These are phyloP conservation scores for Amphibalanus amphitrite DNA, from an alignment of 1,140 invertebrate species.

Conservation along the genomic window DNA sequence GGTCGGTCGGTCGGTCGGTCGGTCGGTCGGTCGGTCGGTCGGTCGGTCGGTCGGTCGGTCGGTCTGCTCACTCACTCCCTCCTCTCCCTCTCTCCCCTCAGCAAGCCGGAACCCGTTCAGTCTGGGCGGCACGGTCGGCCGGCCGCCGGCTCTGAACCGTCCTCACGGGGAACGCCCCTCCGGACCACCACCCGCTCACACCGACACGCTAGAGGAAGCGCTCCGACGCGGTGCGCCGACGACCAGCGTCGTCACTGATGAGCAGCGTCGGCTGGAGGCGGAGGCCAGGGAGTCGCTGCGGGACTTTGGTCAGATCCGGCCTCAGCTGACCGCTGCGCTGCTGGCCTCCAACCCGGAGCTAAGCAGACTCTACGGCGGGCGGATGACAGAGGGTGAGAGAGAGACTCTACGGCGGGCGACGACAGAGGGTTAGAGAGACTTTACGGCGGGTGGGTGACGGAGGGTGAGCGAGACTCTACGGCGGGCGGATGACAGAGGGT, in stretches of 20 bases:
- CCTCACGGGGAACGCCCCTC: not conserved
- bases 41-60: no score
- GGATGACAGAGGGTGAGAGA: slow-evolving; percentile 22
- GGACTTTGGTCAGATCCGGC: not conserved
- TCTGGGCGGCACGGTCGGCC: no score
- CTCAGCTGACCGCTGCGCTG: not conserved
- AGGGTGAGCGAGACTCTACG: slow-evolving; percentile 3
- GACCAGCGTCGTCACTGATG: not conserved
- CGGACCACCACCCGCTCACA: no score
- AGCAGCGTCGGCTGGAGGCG: not conserved
- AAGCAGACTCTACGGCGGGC: slow-evolving; percentile 6
- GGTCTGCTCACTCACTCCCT: no score
- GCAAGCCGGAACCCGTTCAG: not conserved
- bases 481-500: slow-evolving; percentile 7
- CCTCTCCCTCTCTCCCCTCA: no score
- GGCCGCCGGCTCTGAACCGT: not conserved
- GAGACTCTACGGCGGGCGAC: no score
- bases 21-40: no score
- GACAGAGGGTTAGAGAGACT: no score
- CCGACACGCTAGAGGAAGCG: not conserved
- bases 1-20: no score
- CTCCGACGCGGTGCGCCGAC: not conserved
- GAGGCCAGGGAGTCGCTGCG: not conserved
- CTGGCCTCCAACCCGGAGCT: not conserved
- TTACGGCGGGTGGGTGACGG: no score